Evolutionary conservation across 2,888 invertebrate genomes (phyloP).

Genomic region (Hanleya hanleyi): DNA sequence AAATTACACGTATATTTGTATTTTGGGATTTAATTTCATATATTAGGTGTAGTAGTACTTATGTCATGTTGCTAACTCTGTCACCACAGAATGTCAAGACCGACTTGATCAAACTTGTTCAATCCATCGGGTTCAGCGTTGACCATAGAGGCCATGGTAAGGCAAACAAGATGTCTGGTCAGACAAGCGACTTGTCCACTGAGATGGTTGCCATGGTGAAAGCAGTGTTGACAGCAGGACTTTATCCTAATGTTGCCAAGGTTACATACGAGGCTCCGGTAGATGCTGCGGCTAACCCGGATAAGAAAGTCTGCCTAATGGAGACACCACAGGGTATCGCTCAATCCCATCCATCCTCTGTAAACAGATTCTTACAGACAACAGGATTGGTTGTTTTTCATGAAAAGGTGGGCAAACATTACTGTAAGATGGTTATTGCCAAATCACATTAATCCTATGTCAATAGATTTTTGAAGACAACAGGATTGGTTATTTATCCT

Average conservation of each 20-base stretch:
- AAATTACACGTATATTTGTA: too few relatives aligned
- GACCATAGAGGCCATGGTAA: neutral
- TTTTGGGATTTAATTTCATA: too few relatives aligned
- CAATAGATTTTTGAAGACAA: neutral
- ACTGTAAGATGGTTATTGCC: too few relatives aligned
- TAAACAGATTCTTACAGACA: constrained; percentile 60
- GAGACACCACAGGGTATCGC: constrained; percentile 64
- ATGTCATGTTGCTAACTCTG: too few relatives aligned
- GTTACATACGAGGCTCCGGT: constrained; percentile 49
- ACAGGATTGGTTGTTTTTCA: constrained; percentile 67
- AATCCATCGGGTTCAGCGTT: constrained; percentile 56
- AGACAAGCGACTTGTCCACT: constrained; percentile 42
- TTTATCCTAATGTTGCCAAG: constrained; percentile 87
- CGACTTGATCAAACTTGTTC: constrained; percentile 62
- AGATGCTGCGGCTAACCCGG: constrained; percentile 54
- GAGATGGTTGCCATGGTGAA: constrained; percentile 61
- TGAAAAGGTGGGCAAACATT: constrained; percentile 72
- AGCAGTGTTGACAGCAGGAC: constrained; percentile 88
- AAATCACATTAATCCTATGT: neutral
- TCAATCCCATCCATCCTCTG: constrained; percentile 66
- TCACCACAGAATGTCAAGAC: constrained; percentile 66
- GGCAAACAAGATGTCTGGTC: neutral
- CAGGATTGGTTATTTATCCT: too few relatives aligned
- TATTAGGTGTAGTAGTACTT: too few relatives aligned
- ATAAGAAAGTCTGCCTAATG: constrained; percentile 53